Base-by-base conservation (phyloP, 1,140 invertebrate species). In the Hesperophylax magnus region DNA sequence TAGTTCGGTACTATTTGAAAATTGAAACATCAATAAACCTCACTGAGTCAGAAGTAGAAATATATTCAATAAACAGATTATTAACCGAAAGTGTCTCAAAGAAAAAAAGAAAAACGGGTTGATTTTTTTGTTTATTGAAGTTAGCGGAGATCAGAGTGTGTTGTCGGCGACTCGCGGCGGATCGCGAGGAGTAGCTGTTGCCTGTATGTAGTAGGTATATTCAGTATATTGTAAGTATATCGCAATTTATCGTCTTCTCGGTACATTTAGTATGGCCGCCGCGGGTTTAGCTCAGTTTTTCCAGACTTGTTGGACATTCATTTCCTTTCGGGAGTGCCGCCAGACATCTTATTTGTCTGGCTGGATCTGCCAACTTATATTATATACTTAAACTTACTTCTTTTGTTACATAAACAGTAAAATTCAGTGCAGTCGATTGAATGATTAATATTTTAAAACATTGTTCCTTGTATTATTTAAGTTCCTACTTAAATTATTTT, bases 261-360 rank as follows among this genome's bases (percentile, higher is more conserved):
- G 27, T 76, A 60, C 54, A 61, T 69, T 67, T 78, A 60, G 39
- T 78, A 78, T 78, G 72, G 72, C 17, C 54, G 72, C 18, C 69
- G 54, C 31, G 65, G 77, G 67, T 53, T 71, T 81, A 77, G 52
- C 69, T 67, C 54, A 69, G 72, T 69, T 81, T 69, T 77, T 58
- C 52, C 58, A 24, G 71, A 77, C 74, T 52, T 71, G 47, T 61
- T 24, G 65, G 61, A 24, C 71, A 39, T 60, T 54, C 65, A 34
- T 39, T 52, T 80, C 60, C 75, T 77, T 79, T 82, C 61, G 56
- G 52, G 54, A 76, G 71, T 27, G 60, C 81, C 74, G 77, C 77
- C 31, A 79, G 77, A 82, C 61, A 61, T 82, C 81, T 82, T 79
- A 82, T 76, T 82, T 79, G 76, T 78, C 76, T 65, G 71, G 56